Base-by-base conservation (phyloP, 2,888 invertebrate species). In the Crepidodera aurea region DNA sequence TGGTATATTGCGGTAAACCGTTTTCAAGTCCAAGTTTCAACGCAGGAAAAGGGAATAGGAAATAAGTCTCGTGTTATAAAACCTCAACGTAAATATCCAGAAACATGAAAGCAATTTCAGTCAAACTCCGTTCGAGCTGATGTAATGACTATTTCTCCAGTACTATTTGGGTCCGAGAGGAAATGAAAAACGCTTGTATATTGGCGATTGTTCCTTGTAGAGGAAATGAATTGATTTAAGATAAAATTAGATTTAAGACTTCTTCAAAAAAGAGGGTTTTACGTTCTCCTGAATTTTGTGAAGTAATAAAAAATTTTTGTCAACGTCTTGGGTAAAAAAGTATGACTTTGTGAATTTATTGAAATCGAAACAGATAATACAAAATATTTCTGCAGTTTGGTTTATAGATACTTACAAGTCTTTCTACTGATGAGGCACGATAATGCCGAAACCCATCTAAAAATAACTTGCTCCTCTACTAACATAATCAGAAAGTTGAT, bases 61-160 rank as follows among this genome's bases (percentile, higher is more conserved):
- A 66, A 66, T 66, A 60, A 66, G 66, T 63, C 63, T 46, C 61
- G 51, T 62, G 63, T 59, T 63, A 63, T 63, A 63, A 66, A 63
- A 57, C 63, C 42, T 44, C 58, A 66, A 63, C 66, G 58, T 63
- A 63, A 63, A 63, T 66, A 63, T 62, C 56, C 42, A 51, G 61
- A 63, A 58, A 63, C 66, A 58, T 66, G 66, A 58, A 63, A 66
- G 63, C 63, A 63, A 62, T 66, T 63, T 58, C 51, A 53, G 63
- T 60, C 53, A 53, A 60, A 57, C 53, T 60, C 48, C 51, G 48
- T 60, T 60, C 48, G 53, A 50, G 60, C 53, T 60, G 34, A 60
- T 51, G 57, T 64, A 64, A 60, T 64, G 64, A 57, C 60, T 64
- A 60, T 60, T 60, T 34, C 56, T 57, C 51, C 51, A 46, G 44